Evolutionary conservation across 2,797 vertebrate genomes (phyloP).

Genomic region (Selene dorsalis): DNA sequence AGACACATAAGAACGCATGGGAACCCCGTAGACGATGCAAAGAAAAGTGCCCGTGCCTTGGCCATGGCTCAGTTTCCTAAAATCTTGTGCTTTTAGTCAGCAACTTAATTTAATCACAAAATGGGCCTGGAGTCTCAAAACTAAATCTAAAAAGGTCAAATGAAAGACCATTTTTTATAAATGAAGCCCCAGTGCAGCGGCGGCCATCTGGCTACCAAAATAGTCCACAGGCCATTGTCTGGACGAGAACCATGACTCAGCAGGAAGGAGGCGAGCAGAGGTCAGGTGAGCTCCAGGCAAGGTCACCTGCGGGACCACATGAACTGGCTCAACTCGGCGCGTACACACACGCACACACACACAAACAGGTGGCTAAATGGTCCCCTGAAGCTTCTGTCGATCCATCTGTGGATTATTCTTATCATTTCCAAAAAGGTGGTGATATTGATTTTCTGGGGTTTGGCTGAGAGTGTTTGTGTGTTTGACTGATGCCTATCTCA

Average conservation of each 20-base stretch:
- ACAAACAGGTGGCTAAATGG: conserved; percentile 46
- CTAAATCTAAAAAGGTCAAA: conserved; percentile 50
- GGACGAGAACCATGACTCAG: conserved; percentile 67
- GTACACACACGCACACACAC: conserved; percentile 1
- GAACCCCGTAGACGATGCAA: neutral
- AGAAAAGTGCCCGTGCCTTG: neutral
- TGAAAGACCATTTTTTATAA: conserved; percentile 38
- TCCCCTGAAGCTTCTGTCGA: conserved; percentile 57
- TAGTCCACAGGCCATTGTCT: conserved; percentile 64
- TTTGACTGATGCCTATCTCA: conserved; percentile 66
- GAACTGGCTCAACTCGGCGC: conserved; percentile 13
- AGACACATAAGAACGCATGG: neutral
- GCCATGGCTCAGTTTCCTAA: neutral
- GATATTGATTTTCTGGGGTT: conserved; percentile 68
- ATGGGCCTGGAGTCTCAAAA: neutral
- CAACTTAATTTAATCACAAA: conserved; percentile 18
- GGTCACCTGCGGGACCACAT: conserved; percentile 55
- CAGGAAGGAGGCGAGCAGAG: conserved; percentile 53
- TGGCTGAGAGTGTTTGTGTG: conserved; percentile 51
- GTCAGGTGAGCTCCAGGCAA: conserved; percentile 65
- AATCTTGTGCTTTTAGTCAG: conserved; percentile 7
- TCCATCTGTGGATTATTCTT: conserved; percentile 74
- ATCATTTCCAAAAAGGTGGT: conserved; percentile 74
- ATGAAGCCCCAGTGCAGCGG: conserved; percentile 42
- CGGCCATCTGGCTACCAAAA: conserved; percentile 60